Evolutionary conservation across 2,113 vertebrate species (phyloP), one percentile per base, ranked within the genome.

Genomic region (Mus pahari): DNA sequence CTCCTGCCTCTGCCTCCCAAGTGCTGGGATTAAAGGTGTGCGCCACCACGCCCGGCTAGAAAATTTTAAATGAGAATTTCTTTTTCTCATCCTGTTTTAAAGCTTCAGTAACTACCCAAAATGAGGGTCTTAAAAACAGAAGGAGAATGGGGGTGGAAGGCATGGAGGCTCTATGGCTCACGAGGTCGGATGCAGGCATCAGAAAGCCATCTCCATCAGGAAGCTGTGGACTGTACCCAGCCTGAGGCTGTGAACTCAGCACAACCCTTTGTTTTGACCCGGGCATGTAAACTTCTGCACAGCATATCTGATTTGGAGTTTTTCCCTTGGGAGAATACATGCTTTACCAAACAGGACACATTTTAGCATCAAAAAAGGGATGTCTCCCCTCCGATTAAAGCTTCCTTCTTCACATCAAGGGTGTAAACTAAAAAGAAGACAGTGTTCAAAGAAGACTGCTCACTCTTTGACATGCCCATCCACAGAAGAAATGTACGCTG

Each of bases 31-130:
- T n/a, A n/a, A n/a, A n/a, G n/a, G n/a, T n/a, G n/a, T n/a, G n/a
- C n/a, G n/a, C n/a, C n/a, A n/a, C n/a, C n/a, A n/a, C n/a, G n/a
- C n/a, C n/a, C n/a, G n/a, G n/a, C n/a, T 11, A 42, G 94, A 64
- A 60, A 19, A 36, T 81, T 89, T 94, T 87, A 90, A 94, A 94
- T 58, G 81, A 97, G 71, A 62, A 88, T 75, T 95, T 94, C 60
- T 96, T 68, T 91, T 81, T 64, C 62, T 42, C 0, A 77, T 93
- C 5, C 3, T 70, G 36, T 86, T 95, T 77, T 50, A 92, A 87
- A 53, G 86, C 60, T 94, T 96, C 86, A 86, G 19, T 94, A 81
- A 87, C 55, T 78, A 73, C n/a, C 3, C 70, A n/a, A 90, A 66
- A 48, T 6, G 33, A 33, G 24, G 39, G 13, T 19, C 55, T 92